Percentiles rank a stretch among this genome's conserved stretches.
These are phyloP conservation scores for Spatulosminthurus flaviceps DNA, from an alignment of 2,888 invertebrate genomes.

Conservation along the genomic window DNA sequence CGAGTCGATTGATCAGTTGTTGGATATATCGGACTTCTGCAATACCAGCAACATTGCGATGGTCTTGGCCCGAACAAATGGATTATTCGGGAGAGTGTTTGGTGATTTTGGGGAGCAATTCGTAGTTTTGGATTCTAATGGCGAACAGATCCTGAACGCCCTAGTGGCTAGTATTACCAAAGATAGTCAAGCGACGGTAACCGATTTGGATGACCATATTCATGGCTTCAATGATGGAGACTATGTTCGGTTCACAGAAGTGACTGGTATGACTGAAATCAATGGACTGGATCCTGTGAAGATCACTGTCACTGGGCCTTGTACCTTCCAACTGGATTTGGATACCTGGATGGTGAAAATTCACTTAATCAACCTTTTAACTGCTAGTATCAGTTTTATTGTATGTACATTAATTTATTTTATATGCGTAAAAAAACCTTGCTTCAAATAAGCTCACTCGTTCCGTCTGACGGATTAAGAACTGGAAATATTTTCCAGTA, in stretches of 20 bases:
- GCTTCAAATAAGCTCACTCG: no score
- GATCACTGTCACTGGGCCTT: conserved; percentile 89
- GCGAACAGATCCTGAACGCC: conserved; percentile 88
- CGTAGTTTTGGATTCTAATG: conserved; percentile 87
- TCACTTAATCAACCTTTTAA: no score
- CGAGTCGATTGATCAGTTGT: conserved; percentile 78
- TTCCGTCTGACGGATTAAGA: no score
- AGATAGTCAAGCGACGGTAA: conserved; percentile 83
- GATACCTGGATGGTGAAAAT: no score
- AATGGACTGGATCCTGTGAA: conserved; percentile 90
- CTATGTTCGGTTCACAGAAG: conserved; percentile 93
- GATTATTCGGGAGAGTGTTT: conserved; percentile 94
- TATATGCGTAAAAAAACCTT: no score
- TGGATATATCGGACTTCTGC: conserved; percentile 82
- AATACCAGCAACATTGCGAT: conserved; percentile 84
- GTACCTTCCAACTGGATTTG: conserved; percentile 91
- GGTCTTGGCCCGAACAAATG: conserved; percentile 88
- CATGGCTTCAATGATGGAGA: conserved; percentile 98
- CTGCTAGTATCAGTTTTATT: no score
- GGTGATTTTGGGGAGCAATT: conserved; percentile 96
- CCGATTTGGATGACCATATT: conserved; percentile 93
- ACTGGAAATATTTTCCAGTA: no score
- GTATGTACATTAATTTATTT: no score
- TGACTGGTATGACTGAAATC: conserved; percentile 94
- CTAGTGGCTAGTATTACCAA: conserved; percentile 91